Evolutionary conservation across 2,797 vertebrate species (phyloP), one percentile per base, ranked within the genome.

Genomic region (Myotis findleyi): DNA sequence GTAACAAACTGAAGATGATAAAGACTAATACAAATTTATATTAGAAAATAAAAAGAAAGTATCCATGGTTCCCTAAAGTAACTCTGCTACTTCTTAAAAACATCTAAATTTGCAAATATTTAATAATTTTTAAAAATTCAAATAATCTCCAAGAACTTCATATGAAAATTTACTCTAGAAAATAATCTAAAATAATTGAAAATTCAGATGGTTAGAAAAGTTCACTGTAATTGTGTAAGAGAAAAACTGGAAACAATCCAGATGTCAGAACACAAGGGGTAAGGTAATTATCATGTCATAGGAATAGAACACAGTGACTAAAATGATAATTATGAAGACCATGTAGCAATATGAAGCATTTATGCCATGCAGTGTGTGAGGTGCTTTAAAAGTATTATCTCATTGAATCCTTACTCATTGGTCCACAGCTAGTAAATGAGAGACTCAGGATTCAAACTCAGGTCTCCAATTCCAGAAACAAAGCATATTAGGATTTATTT

Each of bases 101-200:
- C 47, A 36, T 81, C 57, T 68, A 57, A 69, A 76, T 76, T 18
- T 64, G 44, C 18, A 84, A 81, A 81, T 85, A 71, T 83, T 87
- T 18, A 55, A 23, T 92, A 87, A n/a, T 72, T 83, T 62, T 53
- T 6, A 89, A 82, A 90, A 91, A n/a, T 84, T 76, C 25, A 44
- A 76, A 71, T 76, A 30, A 86, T 44, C 86, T 87, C 25, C 72
- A 79, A 68, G 47, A 83, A 80, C 25, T 83, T 93, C 13, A 25
- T 51, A 57, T 53, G 30, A 3, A 68, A 77, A 91, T 12, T 44
- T 91, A 51, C 76, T 30, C 47, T 47, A 87, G 21, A 47, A 93
- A 91, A 86, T 55, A 75, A 86, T 51, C 49, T 91, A 84, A 84
- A 64, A 76, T 68, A 85, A 77, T 11, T 30, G 55, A 87, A 94